Evolutionary conservation across 2,113 vertebrate species (phyloP).

Genomic region (Thunnus maccoyii): DNA sequence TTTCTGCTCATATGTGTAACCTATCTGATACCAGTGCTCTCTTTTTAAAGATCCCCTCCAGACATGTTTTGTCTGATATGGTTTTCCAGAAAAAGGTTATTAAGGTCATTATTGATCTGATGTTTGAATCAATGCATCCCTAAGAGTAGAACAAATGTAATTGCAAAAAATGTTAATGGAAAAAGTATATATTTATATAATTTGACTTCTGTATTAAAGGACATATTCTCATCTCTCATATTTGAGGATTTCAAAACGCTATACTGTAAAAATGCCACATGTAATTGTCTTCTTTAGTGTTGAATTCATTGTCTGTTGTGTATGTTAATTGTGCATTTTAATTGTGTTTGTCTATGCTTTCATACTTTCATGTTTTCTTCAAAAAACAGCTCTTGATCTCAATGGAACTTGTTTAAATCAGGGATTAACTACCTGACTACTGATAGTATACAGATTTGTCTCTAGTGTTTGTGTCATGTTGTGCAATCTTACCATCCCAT

Average conservation of each 20-base stretch:
- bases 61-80: too few species aligned
- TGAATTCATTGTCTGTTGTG: not conserved
- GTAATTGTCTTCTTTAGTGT: not conserved
- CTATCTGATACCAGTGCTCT: not conserved
- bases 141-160: not conserved
- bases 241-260: not conserved
- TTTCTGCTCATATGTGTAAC: not conserved
- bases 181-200: not conserved
- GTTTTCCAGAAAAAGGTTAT: too few species aligned
- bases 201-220: not conserved
- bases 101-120: not conserved
- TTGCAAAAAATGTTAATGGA: too few species aligned
- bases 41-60: not conserved
- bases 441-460: not conserved
- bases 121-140: not conserved
- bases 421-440: too few species aligned
- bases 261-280: not conserved
- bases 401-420: too few species aligned
- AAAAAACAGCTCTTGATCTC: too few species aligned
- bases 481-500: constrained; percentile 93
- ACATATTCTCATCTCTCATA: too few species aligned
- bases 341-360: not conserved
- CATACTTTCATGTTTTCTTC: too few species aligned
- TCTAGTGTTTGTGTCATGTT: constrained; percentile 4
- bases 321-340: not conserved